phyloP scores from a whole-genome alignment of 2,797 vertebrate genomes.

The Bradypus variegatus region DNA sequence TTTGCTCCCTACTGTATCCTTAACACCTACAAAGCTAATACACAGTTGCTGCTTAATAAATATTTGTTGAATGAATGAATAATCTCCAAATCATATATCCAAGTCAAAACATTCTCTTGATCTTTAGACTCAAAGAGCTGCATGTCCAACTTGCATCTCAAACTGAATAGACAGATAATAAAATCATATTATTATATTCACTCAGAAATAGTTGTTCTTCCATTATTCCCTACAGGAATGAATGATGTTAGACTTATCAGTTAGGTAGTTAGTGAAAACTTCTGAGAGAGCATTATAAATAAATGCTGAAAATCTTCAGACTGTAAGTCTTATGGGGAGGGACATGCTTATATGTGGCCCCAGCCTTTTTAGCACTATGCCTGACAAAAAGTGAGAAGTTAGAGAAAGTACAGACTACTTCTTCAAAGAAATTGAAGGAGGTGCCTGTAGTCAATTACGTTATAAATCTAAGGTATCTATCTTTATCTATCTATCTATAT shows the following conservation, averaged over 20 bases:
- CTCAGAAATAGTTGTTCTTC: not conserved
- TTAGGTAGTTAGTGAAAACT: not conserved
- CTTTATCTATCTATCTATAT: not conserved
- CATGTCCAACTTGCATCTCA: not conserved
- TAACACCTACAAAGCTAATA: not conserved
- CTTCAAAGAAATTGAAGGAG: not conserved
- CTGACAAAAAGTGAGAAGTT: not conserved
- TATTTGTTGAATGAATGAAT: not conserved
- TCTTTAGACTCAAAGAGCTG: not conserved
- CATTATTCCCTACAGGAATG: not conserved
- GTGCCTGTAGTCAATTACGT: not conserved
- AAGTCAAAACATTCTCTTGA: not conserved
- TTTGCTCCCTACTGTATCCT: not conserved
- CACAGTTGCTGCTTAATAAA: not conserved
- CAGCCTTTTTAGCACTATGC: not conserved
- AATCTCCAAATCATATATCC: not conserved
- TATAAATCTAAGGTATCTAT: not conserved
- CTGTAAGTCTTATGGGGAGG: not conserved
- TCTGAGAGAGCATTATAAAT: not conserved
- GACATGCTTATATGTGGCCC: not conserved
- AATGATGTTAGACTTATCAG: not conserved
- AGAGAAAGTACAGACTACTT: not conserved
- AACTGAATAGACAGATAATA: not conserved
- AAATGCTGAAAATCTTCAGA: not conserved
- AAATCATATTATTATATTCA: not conserved